Percentiles rank a stretch among this genome's conserved stretches.
Evolutionary conservation across 1,140 invertebrate genomes (phyloP).

Genomic region (Copidosoma floridanum): DNA sequence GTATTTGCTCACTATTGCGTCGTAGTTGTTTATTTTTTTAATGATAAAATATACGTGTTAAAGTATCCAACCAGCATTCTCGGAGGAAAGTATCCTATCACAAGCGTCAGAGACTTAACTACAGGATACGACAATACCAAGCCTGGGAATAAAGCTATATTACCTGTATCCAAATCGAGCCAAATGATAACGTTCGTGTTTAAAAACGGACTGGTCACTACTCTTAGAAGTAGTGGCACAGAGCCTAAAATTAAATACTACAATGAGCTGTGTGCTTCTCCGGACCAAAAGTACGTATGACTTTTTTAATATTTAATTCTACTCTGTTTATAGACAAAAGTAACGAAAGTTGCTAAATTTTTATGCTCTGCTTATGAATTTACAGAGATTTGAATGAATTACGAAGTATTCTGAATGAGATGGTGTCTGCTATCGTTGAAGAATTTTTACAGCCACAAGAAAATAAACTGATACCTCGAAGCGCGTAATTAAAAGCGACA

Average conservation of each 20-base stretch:
- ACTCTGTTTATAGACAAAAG: too few species aligned
- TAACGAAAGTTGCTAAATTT: conserved; percentile 7
- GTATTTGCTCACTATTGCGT: too few species aligned
- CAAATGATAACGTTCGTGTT: conserved; percentile 98
- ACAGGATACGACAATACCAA: conserved; percentile 81
- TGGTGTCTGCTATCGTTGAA: conserved; percentile 74
- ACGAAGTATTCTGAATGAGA: conserved; percentile 65
- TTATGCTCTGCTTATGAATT: background rate
- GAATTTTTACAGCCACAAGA: conserved; percentile 79
- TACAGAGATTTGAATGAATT: conserved; percentile 70
- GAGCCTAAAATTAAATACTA: conserved; percentile 99
- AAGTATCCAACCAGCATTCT: conserved; percentile 76
- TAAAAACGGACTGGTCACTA: conserved; percentile 81
- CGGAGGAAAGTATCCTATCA: conserved; percentile 72
- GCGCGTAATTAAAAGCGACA: too few species aligned
- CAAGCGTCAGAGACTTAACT: conserved; percentile 81
- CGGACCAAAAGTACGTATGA: conserved; percentile 63
- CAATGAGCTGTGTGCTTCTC: conserved; percentile 79
- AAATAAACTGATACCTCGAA: conserved; percentile 65
- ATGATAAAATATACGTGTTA: too few species aligned
- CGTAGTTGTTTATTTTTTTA: conserved; percentile 17
- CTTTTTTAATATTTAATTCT: background rate
- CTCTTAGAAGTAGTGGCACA: conserved; percentile 94
- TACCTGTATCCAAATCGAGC: conserved; percentile 75
- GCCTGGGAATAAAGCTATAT: conserved; percentile 68